Base-by-base conservation (phyloP, 2,888 invertebrate species). In the Drosophila austrosaltans region DNA sequence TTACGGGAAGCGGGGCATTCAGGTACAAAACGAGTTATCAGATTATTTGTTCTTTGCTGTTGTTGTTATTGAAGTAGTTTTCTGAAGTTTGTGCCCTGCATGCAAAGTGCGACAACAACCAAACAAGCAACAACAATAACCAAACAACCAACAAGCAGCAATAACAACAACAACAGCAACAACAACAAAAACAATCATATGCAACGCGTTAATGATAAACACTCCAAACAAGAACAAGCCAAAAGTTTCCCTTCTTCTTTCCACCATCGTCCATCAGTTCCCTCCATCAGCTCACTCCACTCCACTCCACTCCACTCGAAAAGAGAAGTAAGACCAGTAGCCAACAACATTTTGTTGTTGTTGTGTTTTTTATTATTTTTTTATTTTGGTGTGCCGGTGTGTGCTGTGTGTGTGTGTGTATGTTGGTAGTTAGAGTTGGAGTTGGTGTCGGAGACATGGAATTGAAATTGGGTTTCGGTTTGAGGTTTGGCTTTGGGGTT, bases 1-100 rank as follows among this genome's bases (percentile, higher is more conserved):
- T 32, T 16, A 36, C 36, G 58, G 16, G 60, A 16, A 4, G 61
- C 22, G 61, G 61, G 73, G 61, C 2, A 2, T 10, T 64, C 81
- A 89, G 87, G 87, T 85, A 89, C 85, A 88, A 89, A 88, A 89
- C 89, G 87, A 89, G 89, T 89, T 89, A 88, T 88, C 89, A 89
- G 87, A 87, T 87, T 87, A 89, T 87, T 89, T 86, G 89, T 87
- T 89, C 85, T 87, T 53, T 63, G 67, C 64, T 72, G 61, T 40
- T 69, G 53, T 70, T 83, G 75, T 76, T 79, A 73, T 78, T 80
- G 75, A 81, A 76, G 82, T 79, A 75, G 86, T 76, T 71, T 54
- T 39, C 63, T 75, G 69, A 69, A 76, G 79, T 80, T 76, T 76
- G 77, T 83, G 81, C 77, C 80, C 81, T 75, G 86, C 77, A 86